Conservation (phyloP, 2,113 vertebrate species). For the Anarhynchus alexandrinus region DNA sequence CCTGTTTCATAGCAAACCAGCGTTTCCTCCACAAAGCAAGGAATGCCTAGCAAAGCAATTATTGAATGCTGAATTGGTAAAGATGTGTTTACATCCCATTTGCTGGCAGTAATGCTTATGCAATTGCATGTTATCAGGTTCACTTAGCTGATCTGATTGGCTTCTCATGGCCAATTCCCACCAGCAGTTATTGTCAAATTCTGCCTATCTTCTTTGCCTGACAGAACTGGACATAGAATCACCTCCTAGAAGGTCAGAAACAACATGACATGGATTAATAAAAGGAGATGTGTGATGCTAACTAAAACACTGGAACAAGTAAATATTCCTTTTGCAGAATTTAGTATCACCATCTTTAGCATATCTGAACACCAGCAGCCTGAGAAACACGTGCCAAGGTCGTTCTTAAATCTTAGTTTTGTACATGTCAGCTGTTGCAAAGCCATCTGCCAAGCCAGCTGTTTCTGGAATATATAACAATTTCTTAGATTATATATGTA, state of each 20-base stretch:
- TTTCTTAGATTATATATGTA: not conserved
- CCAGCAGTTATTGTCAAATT: not conserved
- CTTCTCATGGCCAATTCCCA: not conserved
- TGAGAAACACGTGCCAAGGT: not conserved
- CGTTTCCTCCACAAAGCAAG: not conserved
- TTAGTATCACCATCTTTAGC: not conserved
- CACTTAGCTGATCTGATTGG: not conserved
- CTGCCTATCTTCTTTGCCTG: not conserved
- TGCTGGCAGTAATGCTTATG: not conserved
- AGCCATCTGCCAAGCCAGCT: constrained; percentile 41
- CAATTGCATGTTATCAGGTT: not conserved
- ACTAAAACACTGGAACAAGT: not conserved
- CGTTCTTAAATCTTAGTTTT: not conserved
- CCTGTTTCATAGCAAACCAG: not conserved
- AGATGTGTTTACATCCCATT: not conserved
- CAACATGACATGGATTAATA: not conserved
- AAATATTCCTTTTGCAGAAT: not conserved
- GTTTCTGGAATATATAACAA: not conserved
- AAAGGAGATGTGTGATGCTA: not conserved
- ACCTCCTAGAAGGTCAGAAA: not conserved
- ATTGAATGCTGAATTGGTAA: not conserved
- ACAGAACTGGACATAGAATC: not conserved
- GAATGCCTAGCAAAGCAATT: not conserved
- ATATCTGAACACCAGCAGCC: not conserved
- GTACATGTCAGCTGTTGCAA: constrained; percentile 2